Base-by-base conservation (phyloP, 2,797 vertebrate genomes). In the Girardinus metallicus region DNA sequence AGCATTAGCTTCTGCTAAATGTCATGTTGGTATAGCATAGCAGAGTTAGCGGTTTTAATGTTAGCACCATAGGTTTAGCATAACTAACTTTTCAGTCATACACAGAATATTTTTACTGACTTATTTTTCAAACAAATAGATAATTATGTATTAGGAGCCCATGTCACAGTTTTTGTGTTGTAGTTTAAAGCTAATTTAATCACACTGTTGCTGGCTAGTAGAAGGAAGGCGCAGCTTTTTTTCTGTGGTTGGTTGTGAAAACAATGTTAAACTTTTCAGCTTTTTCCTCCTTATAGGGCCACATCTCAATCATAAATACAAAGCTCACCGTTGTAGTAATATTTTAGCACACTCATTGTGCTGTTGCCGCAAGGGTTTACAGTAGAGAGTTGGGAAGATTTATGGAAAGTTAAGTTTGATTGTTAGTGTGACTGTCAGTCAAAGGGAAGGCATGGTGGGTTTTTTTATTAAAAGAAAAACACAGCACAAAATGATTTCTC, bases 391-490 rank as follows among this genome's bases (percentile, higher is more conserved):
- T n/a, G 11, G 76, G 70, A n/a, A 74, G 64, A 60, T 57, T 80
- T 75, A 71, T 11, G 39, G 73, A 81, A 77, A 74, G 44, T 26
- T 34, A 10, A 70, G 82, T 81, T 47, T 44, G 34, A 80, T 57
- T 85, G 73, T 86, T 78, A 71, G 51, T 36, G 10, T 60, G 66
- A 64, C 80, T 80, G 79, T 88, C 82, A 76, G 82, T 88, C 75
- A 80, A 11, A 1, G 47, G 51, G 75, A 68, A 64, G 70, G 74
- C 46, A 74, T 62, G 47, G 47, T 80, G 66, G 34, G 26, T 0
- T 29, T 75, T 84, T 84, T 79, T 41, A 18, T 70, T 89, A 87
- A 84, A 92, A 91, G 77, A 86, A 86, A 91, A 93, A 90, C 87
- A 91, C 83, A 0, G 70, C 80, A 49, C 75, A 72, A 49, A 74